phyloP scores from a whole-genome alignment of 2,797 vertebrate genomes.

The Crax fasciolata region DNA sequence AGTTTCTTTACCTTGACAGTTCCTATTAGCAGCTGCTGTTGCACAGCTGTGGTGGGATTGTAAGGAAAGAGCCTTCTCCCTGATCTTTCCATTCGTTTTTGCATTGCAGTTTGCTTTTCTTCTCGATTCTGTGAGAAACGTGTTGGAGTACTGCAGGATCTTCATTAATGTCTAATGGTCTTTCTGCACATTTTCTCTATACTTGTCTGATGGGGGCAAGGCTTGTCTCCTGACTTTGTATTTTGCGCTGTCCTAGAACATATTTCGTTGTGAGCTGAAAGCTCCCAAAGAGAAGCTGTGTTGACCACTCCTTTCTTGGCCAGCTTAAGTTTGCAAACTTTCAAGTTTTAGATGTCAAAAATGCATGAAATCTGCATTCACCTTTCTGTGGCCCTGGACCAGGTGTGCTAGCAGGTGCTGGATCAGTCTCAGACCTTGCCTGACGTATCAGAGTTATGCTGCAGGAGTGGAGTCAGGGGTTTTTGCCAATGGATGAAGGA shows the following conservation, averaged over 20 bases:
- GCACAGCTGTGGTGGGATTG: neutral
- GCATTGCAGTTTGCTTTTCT: neutral
- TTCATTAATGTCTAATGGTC: neutral
- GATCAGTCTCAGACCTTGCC: neutral
- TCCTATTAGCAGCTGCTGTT: neutral
- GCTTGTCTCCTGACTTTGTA: neutral
- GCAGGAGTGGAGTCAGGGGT: neutral
- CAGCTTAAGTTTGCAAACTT: neutral
- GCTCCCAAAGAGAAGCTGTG: neutral
- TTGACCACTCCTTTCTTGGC: neutral
- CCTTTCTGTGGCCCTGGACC: rapidly evolving
- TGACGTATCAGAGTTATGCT: neutral
- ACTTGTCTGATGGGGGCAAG: neutral
- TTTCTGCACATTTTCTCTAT: neutral
- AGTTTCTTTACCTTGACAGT: neutral
- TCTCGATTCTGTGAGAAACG: neutral
- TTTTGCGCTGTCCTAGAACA: neutral
- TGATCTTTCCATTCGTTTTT: neutral
- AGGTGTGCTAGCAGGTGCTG: rapidly evolving
- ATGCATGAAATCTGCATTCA: neutral
- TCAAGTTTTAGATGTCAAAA: neutral
- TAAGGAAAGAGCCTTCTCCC: neutral
- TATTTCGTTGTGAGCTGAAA: neutral
- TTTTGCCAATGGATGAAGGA: neutral
- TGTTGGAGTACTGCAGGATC: neutral